Conservation (phyloP, 2,888 invertebrate species). For the Phragmatobia fuliginosa region DNA sequence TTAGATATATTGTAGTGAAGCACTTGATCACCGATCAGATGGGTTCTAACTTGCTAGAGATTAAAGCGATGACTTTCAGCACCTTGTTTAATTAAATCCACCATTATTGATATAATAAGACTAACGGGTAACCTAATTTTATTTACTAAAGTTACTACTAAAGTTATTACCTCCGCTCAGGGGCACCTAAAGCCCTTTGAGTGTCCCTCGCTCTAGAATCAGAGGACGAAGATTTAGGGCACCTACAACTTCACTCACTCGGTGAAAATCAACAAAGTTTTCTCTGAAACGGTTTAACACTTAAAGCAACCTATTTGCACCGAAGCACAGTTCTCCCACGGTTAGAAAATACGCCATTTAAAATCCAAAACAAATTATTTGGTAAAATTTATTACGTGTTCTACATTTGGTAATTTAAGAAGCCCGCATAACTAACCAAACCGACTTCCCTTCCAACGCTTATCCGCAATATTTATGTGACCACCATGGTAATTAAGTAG, state of each 20-base stretch:
- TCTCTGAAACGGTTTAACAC: no score
- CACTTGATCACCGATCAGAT: no score
- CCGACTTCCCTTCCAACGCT: constrained; percentile 59
- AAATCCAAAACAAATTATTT: constrained; percentile 4
- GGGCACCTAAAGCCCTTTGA: no score
- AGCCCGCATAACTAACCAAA: constrained; percentile 74
- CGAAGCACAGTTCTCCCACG: neutral
- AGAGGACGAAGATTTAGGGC: neutral
- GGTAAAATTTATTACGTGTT: constrained; percentile 21
- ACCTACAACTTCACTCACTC: neutral
- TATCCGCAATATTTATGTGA: constrained; percentile 79
- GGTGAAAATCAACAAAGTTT: neutral
- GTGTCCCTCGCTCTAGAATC: no score
- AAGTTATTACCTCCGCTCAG: no score
- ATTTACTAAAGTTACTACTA: no score
- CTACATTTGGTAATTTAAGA: constrained; percentile 57
- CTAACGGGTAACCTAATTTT: no score
- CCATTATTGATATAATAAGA: no score
- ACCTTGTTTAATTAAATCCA: no score
- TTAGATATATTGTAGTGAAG: no score
- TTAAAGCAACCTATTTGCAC: neutral
- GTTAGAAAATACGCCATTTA: neutral
- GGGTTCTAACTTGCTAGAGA: no score
- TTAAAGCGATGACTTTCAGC: no score
- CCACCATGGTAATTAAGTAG: constrained; percentile 67